Evolutionary conservation across 2,888 invertebrate genomes (phyloP), one percentile per base, ranked within the genome.

Genomic region (Drosophila testacea): DNA sequence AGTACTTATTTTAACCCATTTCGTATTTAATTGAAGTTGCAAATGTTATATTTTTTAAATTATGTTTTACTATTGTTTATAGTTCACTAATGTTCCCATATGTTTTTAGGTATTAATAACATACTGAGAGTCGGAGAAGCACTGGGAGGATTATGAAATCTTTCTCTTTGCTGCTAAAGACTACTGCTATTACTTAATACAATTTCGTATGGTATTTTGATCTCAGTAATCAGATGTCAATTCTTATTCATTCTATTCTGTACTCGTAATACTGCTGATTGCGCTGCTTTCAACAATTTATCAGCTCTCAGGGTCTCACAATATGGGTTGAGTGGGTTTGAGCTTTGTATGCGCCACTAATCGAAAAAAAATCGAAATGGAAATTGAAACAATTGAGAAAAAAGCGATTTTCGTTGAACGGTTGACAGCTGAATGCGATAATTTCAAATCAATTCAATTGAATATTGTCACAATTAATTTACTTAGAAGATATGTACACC

Each of bases 381-480:
- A 65, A 65, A 69, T 60, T 55, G 69, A 71, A 71, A 61, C 75
- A 88, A 83, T 86, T 80, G 83, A 27, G 36, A 36, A 78, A 77
- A 73, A 61, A 44, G 32, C 61, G 69, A 57, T 32, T 70, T 52
- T 60, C 54, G 59, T 44, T 69, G 65, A 57, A 41, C 69, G 60
- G 41, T 65, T 87, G 85, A 86, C 85, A 86, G 89, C 70, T 80
- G 85, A 80, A 75, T 84, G 89, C 85, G 89, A 86, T 86, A 88
- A 89, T 82, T 86, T 88, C 62, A 77, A 86, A 86, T 90, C 88
- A 82, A 88, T 83, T 90, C 89, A 91, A 91, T 91, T 90, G 91
- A 83, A 81, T 84, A 85, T 90, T 90, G 89, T 90, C 91, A 89
- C 90, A 89, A 91, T 91, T 90, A 91, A 91, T 91, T 91, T 87